Base-by-base conservation (phyloP, 2,113 vertebrate genomes). In the Mustela nigripes region DNA sequence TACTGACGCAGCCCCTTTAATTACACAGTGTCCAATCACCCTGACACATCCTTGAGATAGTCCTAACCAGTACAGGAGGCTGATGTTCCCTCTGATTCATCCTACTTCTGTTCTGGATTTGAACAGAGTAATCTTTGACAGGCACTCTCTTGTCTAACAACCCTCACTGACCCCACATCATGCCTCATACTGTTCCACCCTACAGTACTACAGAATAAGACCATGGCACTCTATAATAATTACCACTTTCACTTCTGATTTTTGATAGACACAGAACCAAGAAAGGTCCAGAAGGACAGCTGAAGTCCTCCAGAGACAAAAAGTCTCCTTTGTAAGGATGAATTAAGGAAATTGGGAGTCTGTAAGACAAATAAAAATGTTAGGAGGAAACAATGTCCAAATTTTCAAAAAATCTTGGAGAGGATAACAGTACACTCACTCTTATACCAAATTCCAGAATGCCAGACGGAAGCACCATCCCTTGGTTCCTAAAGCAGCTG, bases 271-370 rank as follows among this genome's bases (percentile, higher is more conserved):
- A 94, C 86, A 48, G 78, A 79, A 95, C 91, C 90, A 94, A 69
- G 90, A 95, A 89, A 92, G 90, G 90, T 95, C 80, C 84, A 45
- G 63, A 94, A 88, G 90, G 67, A 50, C 83, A 81, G 53, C 84
- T 96, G 36, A 81, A 71, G n/a, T 78, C 80, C 87, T 90, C 39
- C 63, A 53, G 60, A 91, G 93, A 81, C 24, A 26, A 69, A 89
- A 92, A 94, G 73, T 4, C 83, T 96, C 94, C 87, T 94, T 92
- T 19, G 15, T 39, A 62, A 80, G 18, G 58, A 81, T 69, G 63
- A 96, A 85, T 92, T 96, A 92, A 95, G 95, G 76, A 92, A 85
- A 94, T 90, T 60, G 94, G 90, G 65, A 95, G 87, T 90, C 88
- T 95, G 58, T 31, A 33, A 95, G 95, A 94, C 67, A 90, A 92